These are phyloP conservation scores for Coecobrya sp. DNA, from an alignment of 2,888 invertebrate genomes.

Conservation along the genomic window DNA sequence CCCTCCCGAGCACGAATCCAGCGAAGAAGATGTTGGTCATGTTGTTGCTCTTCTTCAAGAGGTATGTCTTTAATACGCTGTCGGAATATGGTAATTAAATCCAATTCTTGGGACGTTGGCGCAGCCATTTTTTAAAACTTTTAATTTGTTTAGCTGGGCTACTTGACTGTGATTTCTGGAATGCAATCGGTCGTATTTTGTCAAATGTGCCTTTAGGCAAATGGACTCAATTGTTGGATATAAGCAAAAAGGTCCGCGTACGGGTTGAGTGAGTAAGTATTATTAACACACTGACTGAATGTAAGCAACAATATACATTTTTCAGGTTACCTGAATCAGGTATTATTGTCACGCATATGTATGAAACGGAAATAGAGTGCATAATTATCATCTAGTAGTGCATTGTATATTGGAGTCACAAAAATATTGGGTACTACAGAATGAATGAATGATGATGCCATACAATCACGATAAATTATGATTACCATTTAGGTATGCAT, in stretches of 20 bases:
- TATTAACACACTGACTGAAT: neutral
- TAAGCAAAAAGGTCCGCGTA: too few relatives aligned
- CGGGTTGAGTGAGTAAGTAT: neutral
- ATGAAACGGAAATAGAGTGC: neutral
- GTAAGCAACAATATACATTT: too few relatives aligned
- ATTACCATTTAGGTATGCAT: too few relatives aligned
- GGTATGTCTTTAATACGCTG: slow-evolving; percentile 56
- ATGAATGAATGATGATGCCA: neutral
- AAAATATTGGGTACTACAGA: too few relatives aligned
- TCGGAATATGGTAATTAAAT: slow-evolving; percentile 71
- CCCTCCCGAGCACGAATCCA: slow-evolving; percentile 81
- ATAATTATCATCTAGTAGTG: neutral
- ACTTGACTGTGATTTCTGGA: too few relatives aligned
- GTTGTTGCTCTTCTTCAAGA: slow-evolving; percentile 62
- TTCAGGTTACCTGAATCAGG: too few relatives aligned
- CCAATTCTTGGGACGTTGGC: slow-evolving; percentile 68
- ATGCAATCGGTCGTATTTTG: too few relatives aligned
- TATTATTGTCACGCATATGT: too few relatives aligned
- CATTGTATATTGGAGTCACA: too few relatives aligned
- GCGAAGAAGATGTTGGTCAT: slow-evolving; percentile 74
- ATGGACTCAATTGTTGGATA: too few relatives aligned
- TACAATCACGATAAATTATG: too few relatives aligned
- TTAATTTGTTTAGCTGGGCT: neutral
- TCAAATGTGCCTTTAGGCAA: too few relatives aligned
- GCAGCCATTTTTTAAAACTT: slow-evolving; percentile 56